These are phyloP conservation scores for Camponotus pennsylvanicus DNA, from an alignment of 1,140 invertebrate species.

Conservation along the genomic window DNA sequence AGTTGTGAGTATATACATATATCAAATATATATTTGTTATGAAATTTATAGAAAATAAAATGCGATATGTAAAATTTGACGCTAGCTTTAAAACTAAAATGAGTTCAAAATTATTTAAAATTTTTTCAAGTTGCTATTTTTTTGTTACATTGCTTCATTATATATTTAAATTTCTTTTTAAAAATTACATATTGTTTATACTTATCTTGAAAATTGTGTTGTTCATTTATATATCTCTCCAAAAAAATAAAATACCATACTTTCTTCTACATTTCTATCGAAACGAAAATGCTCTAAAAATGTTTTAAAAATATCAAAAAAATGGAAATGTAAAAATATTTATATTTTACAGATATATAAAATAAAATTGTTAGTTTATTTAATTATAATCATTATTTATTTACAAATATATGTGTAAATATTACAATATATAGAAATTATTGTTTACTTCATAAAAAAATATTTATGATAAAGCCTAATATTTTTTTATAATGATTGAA, in stretches of 20 bases:
- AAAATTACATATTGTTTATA: neutral
- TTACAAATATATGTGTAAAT: no score
- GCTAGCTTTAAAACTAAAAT: neutral
- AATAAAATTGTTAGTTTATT: neutral
- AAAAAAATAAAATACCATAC: neutral
- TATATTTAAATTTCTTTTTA: neutral
- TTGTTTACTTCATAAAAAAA: neutral
- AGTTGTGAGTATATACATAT: neutral
- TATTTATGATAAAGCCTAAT: neutral
- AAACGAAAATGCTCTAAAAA: neutral
- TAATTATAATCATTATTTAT: no score
- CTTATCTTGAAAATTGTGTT: no score
- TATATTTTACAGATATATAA: neutral
- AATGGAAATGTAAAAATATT: neutral
- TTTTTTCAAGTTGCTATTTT: neutral
- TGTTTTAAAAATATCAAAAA: neutral
- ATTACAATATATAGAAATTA: neutral
- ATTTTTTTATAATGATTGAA: neutral
- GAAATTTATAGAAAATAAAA: conserved; percentile 10
- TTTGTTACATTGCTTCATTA: neutral
- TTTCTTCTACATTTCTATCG: neutral
- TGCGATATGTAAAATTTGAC: neutral
- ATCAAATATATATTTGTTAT: neutral
- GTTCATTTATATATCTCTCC: neutral
- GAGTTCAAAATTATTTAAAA: neutral